These are phyloP conservation scores for Andrena bicolor DNA, from an alignment of 2,888 invertebrate species.

Conservation along the genomic window DNA sequence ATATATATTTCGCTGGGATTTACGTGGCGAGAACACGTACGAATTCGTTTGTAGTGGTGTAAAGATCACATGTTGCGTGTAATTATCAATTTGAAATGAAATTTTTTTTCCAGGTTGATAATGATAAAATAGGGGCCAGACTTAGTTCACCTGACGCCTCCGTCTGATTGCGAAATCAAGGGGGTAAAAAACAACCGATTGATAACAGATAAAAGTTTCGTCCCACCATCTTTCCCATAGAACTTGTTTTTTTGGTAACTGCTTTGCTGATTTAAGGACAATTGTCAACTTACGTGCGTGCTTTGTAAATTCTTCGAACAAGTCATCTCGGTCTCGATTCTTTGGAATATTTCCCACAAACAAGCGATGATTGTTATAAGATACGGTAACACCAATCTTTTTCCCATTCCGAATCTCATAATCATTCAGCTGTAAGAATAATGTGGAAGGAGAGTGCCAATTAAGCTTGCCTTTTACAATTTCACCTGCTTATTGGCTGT, in stretches of 20 bases:
- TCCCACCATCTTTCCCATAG: slow-evolving; percentile 70
- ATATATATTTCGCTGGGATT: slow-evolving; percentile 5
- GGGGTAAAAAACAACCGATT: slow-evolving; percentile 63
- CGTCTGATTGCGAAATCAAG: slow-evolving; percentile 42
- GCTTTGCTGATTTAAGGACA: slow-evolving; percentile 84
- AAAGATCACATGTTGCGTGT: slow-evolving; percentile 28
- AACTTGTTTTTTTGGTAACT: slow-evolving; percentile 77
- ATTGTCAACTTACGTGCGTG: slow-evolving; percentile 97
- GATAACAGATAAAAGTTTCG: slow-evolving; percentile 60
- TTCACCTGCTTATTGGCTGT: slow-evolving; percentile 84
- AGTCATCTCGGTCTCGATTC: slow-evolving; percentile 99
- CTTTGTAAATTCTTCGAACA: slow-evolving; percentile 99
- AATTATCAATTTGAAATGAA: slow-evolving; percentile 51
- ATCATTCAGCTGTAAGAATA: slow-evolving; percentile 99
- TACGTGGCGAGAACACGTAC: slow-evolving; percentile 29
- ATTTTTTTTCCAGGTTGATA: slow-evolving; percentile 57
- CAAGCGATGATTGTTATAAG: slow-evolving; percentile 99
- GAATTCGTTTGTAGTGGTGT: slow-evolving; percentile 34
- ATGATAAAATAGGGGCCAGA: slow-evolving; percentile 68
- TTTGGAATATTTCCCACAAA: slow-evolving; percentile 99
- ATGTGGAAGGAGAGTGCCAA: slow-evolving; percentile 91
- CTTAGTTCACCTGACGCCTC: slow-evolving; percentile 74
- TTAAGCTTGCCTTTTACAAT: slow-evolving; percentile 85
- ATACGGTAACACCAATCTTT: slow-evolving; percentile 99
- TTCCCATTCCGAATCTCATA: slow-evolving; percentile 99